A percentile compares a stretch with the other conserved stretches of the same genome.
Evolutionary conservation across 2,888 invertebrate species (phyloP).

Genomic region (Perithous albicinctus): DNA sequence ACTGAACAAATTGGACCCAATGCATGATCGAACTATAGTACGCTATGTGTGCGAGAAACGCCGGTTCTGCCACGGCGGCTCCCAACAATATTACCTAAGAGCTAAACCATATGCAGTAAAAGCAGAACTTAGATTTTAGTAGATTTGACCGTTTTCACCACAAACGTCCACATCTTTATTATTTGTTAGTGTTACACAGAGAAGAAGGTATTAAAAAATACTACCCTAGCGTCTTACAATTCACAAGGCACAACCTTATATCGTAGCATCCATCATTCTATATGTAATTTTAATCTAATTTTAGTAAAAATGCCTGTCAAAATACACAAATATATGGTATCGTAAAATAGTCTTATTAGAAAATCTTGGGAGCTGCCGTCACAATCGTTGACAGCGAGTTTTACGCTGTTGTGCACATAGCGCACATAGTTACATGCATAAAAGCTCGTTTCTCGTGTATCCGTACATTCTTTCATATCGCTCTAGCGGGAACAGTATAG

Average conservation of each 20-base stretch:
- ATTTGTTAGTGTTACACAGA: too few species aligned
- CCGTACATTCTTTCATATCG: not conserved
- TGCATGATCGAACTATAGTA: not conserved
- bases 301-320: not conserved
- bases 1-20: constrained; percentile 40
- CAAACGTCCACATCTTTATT: too few species aligned
- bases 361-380: too few species aligned
- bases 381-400: not conserved
- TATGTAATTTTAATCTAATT: not conserved
- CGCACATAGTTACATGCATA: constrained; percentile 24
- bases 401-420: not conserved
- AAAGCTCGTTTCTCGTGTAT: constrained; percentile 5
- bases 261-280: not conserved
- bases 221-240: too few species aligned
- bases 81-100: not conserved
- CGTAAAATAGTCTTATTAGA: too few species aligned
- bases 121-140: too few species aligned
- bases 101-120: not conserved
- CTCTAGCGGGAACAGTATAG: not conserved
- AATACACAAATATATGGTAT: not conserved
- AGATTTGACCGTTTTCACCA: too few species aligned
- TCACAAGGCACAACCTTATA: too few species aligned
- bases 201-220: too few species aligned
- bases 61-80: too few species aligned
- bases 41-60: not conserved